A percentile compares a stretch with the other conserved stretches of the same genome.
These are phyloP conservation scores for Chironex yamaguchii DNA, from an alignment of 30 jellyfish, hydroid and myxozoan species.

Conservation along the genomic window DNA sequence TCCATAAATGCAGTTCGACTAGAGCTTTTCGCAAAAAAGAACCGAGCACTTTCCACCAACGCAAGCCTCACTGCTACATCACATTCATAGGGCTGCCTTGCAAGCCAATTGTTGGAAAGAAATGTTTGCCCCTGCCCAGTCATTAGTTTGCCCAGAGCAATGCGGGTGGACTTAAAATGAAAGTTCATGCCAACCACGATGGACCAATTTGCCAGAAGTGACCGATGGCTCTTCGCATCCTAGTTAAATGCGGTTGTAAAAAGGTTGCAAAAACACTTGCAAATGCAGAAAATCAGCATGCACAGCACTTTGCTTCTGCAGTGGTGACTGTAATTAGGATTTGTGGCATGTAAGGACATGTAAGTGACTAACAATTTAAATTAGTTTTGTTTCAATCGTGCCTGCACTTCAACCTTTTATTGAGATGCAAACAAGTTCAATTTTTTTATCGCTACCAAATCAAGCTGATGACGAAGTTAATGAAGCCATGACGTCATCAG, in stretches of 20 bases:
- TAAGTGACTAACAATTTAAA: no score
- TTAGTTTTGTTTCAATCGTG: no score
- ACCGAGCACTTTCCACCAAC: no score
- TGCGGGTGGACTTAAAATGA: constrained; percentile 39
- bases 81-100: constrained; percentile 6
- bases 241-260: constrained; percentile 40
- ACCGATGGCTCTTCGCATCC: constrained; percentile 42
- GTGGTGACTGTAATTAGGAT: constrained; percentile 41
- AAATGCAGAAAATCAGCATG: constrained; percentile 26
- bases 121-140: constrained; percentile 27
- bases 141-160: constrained; percentile 20
- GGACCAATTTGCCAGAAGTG: constrained; percentile 48
- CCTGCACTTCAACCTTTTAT: no score
- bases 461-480: no score
- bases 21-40: constrained; percentile 35
- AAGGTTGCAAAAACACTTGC: constrained; percentile 51
- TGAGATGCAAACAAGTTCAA: neutral
- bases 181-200: constrained; percentile 25
- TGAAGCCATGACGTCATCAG: no score
- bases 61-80: constrained; percentile 12
- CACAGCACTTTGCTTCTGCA: constrained; percentile 39
- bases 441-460: no score
- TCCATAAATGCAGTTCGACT: constrained; percentile 16
- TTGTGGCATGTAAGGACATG: no score
- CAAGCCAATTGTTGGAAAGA: constrained; percentile 37